Evolutionary conservation across 2,797 vertebrate species (phyloP).

Genomic region (Acridotheres tristis): DNA sequence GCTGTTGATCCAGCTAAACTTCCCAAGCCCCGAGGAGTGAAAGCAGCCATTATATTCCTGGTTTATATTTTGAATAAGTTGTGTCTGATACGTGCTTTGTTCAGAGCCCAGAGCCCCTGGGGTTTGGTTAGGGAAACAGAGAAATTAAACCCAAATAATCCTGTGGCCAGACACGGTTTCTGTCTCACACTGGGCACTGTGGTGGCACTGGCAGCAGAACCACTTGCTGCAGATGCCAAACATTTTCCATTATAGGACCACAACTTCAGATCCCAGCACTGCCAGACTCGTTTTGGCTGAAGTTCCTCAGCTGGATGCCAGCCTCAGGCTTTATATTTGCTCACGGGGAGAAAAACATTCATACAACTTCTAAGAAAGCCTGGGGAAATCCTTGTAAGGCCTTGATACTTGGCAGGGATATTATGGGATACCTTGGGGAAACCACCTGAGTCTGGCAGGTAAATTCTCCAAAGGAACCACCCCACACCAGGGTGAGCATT

Average conservation of each 20-base stretch:
- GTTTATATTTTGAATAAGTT: not conserved
- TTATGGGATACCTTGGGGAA: not conserved
- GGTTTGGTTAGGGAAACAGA: not conserved
- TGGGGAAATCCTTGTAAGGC: not conserved
- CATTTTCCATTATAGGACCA: not conserved
- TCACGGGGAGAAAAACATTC: not conserved
- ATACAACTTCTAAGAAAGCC: not conserved
- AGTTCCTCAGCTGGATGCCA: constrained; percentile 16
- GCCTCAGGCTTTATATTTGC: constrained; percentile 10
- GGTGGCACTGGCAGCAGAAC: not conserved
- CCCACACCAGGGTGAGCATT: not conserved
- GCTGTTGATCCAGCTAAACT: not conserved
- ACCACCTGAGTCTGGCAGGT: not conserved
- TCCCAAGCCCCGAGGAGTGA: not conserved
- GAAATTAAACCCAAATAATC: not conserved
- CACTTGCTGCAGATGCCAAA: not conserved
- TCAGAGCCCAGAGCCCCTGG: not conserved
- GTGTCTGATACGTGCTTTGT: not conserved
- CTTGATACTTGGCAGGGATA: not conserved
- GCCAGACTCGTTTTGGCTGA: constrained; percentile 41
- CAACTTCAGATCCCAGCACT: constrained; percentile 9
- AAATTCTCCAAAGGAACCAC: not conserved
- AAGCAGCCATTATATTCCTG: not conserved
- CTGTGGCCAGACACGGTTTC: not conserved
- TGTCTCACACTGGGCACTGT: not conserved